These are phyloP conservation scores for Remorina albescens DNA, from an alignment of 2,797 vertebrate genomes.

Conservation along the genomic window DNA sequence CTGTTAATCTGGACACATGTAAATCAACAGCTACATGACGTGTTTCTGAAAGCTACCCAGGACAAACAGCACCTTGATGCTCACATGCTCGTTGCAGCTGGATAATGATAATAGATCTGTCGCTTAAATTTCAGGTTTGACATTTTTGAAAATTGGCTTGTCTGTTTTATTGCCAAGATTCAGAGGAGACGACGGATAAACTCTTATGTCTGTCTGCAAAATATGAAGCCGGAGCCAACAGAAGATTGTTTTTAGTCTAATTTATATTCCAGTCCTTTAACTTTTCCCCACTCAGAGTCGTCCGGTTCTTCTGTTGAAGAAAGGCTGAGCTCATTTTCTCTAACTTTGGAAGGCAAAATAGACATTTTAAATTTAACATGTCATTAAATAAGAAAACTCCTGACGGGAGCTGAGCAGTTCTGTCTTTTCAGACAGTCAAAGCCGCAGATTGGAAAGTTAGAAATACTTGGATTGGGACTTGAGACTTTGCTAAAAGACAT, in stretches of 20 bases:
- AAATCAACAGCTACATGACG: constrained; percentile 28
- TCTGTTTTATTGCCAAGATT: background rate
- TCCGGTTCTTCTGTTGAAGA: too few relatives aligned
- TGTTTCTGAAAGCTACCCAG: background rate
- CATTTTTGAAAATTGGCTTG: background rate
- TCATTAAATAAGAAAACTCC: background rate
- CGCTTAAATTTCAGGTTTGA: background rate
- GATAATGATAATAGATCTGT: background rate
- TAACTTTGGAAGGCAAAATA: too few relatives aligned
- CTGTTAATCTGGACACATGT: constrained; percentile 34
- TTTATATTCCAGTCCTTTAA: background rate
- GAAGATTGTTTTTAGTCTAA: background rate
- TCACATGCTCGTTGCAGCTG: background rate
- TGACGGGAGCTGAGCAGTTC: background rate
- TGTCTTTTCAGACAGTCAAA: background rate
- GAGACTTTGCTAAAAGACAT: background rate
- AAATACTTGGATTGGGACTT: background rate
- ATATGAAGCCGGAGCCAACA: background rate
- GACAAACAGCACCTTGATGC: background rate
- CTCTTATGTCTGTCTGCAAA: background rate
- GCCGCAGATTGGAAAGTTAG: background rate
- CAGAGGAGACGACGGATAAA: background rate
- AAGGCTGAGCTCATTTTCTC: too few relatives aligned
- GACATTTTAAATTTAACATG: background rate
- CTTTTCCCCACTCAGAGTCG: too few relatives aligned